phyloP scores from a whole-genome alignment of 2,888 invertebrate genomes.

The Dorcus hopei region DNA sequence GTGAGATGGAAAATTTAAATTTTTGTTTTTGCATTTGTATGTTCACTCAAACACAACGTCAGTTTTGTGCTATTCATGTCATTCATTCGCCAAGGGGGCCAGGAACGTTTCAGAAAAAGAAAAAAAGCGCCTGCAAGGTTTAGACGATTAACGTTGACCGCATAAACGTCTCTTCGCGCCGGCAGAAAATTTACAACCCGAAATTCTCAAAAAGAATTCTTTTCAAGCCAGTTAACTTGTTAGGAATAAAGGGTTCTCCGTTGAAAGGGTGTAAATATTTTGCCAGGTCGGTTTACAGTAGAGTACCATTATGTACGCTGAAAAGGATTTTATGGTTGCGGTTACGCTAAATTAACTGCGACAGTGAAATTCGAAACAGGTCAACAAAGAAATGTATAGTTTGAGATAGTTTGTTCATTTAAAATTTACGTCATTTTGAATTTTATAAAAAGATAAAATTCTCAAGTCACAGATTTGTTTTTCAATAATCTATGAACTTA shows the following conservation, averaged over 20 bases:
- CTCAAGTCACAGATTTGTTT: no score
- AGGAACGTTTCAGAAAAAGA: constrained; percentile 8
- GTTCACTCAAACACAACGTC: no score
- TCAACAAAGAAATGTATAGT: no score
- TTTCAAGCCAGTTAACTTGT: constrained; percentile 1
- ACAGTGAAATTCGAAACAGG: not conserved
- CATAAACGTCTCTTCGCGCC: constrained; percentile 30
- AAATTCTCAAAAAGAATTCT: constrained; percentile 21
- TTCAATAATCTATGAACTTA: no score
- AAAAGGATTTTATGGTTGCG: not conserved
- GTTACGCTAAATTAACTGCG: not conserved
- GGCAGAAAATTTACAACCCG: constrained; percentile 25
- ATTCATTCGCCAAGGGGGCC: not conserved
- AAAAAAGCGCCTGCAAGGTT: constrained; percentile 12
- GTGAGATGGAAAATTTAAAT: no score
- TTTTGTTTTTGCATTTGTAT: no score
- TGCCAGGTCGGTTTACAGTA: not conserved
- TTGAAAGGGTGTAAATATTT: constrained; percentile 2
- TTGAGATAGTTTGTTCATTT: no score
- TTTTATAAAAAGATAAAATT: no score
- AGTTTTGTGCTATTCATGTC: no score
- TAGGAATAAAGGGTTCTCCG: not conserved
- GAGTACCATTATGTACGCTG: not conserved
- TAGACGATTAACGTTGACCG: constrained; percentile 27
- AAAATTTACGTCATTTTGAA: no score